These are phyloP conservation scores for Antitype chi DNA, from an alignment of 2,888 invertebrate genomes.

Conservation along the genomic window DNA sequence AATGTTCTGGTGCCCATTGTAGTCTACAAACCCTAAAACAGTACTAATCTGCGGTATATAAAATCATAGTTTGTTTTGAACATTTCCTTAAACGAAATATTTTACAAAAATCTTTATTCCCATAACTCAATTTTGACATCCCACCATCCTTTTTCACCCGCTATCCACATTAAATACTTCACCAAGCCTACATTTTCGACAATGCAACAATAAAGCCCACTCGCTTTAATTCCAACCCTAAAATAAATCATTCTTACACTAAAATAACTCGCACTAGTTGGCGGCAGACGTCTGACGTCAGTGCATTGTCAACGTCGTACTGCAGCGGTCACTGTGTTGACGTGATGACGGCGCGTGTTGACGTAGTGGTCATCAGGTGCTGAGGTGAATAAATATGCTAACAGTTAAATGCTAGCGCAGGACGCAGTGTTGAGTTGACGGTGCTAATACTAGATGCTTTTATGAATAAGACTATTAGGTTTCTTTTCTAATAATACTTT, in stretches of 20 bases:
- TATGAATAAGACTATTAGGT: neutral
- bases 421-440: no score
- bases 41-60: neutral
- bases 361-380: constrained; percentile 11
- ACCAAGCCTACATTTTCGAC: neutral
- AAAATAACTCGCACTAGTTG: constrained; percentile 20
- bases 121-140: neutral
- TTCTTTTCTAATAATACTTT: no score
- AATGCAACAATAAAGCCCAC: neutral
- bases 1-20: neutral
- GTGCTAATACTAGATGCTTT: neutral
- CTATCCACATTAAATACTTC: neutral
- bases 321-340: constrained; percentile 27
- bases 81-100: neutral
- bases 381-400: constrained; percentile 15
- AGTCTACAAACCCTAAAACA: neutral
- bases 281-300: constrained; percentile 12
- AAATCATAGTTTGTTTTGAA: neutral
- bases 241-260: constrained; percentile 23
- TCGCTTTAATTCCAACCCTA: neutral
- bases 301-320: constrained; percentile 22
- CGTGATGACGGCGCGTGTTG: constrained; percentile 19
- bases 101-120: neutral
- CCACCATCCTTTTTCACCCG: neutral
- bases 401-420: neutral